These are phyloP conservation scores for Cyclura pinguis DNA, from an alignment of 2,797 vertebrate species.

Conservation along the genomic window DNA sequence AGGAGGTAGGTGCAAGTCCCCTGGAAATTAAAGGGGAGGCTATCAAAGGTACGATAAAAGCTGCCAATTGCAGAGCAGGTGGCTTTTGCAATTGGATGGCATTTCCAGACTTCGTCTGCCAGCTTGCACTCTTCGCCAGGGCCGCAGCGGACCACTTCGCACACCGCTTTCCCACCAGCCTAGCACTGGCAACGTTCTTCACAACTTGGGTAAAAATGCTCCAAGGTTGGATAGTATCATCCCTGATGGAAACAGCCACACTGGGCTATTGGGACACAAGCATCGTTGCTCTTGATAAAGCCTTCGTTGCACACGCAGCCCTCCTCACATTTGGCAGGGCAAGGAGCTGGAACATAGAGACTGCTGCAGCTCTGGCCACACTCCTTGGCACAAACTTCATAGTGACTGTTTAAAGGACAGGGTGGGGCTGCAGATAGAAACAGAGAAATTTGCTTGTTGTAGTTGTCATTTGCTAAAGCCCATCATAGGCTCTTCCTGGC, in stretches of 20 bases:
- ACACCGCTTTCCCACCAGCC: constrained; percentile 54
- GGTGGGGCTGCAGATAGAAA: neutral
- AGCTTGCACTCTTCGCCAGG: constrained; percentile 76
- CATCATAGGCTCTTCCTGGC: too few species aligned
- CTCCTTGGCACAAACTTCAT: constrained; percentile 73
- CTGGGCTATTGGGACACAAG: constrained; percentile 74
- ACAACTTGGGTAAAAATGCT: constrained; percentile 69
- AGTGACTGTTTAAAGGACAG: constrained; percentile 75
- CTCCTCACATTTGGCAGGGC: constrained; percentile 74
- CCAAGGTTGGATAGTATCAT: constrained; percentile 59
- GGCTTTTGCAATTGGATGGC: constrained; percentile 68
- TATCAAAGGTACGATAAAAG: constrained; percentile 82
- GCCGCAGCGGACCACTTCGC: constrained; percentile 63
- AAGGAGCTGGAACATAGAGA: constrained; percentile 59
- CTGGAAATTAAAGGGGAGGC: constrained; percentile 73
- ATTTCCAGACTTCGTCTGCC: constrained; percentile 56
- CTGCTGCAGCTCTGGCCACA: constrained; percentile 72
- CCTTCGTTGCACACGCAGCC: constrained; percentile 78
- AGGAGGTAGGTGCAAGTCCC: constrained; percentile 79
- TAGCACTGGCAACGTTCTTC: constrained; percentile 71
- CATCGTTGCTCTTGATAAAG: constrained; percentile 72
- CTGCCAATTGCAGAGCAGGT: constrained; percentile 74
- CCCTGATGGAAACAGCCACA: constrained; percentile 77
- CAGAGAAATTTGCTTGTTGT: neutral
- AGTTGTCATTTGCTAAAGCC: too few species aligned